Base-by-base conservation (phyloP, 1,140 invertebrate species). In the Drosophila tsacasi region DNA sequence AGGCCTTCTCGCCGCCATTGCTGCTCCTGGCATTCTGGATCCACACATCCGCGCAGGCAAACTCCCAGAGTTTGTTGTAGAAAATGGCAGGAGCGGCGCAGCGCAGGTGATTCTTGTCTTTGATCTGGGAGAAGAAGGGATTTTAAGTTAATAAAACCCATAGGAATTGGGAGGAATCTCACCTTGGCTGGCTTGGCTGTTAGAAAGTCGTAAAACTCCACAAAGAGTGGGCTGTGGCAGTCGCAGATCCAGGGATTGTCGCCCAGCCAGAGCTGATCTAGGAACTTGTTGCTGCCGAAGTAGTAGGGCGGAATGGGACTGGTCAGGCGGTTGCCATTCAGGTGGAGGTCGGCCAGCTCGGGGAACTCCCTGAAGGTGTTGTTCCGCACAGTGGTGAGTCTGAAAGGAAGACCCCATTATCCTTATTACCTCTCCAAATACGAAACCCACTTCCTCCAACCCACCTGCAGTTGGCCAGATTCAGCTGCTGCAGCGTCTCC, bases 161-260 rank as follows among this genome's bases (percentile, higher is more conserved):
- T 1, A 10, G 2, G 7, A 5, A 8, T 2, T 0, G 0, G 1
- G 0, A 25, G 0, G 1, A 10, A 17, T 13, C 39, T 1, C 13
- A 95, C 94, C 87, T 95, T 95, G n/a, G 93, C 92, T n/a, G 95
- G 94, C 63, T 94, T 93, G 25, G 94, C 84, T 0, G 94, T 95
- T 12, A 96, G 81, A 85, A 93, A 96, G 50, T 94, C 93, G 67
- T 94, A 96, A 74, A 95, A 94, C 25, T 94, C 90, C 62, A 94
- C 93, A 73, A 96, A 93, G 44, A 95, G 93, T 0, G 79, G 62
- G 73, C 94, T 94, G 7, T 81, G 74, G 72, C 96, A 96, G 63
- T 96, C 95, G 84, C 96, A 96, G 62, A 95, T 92, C 96, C 96
- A 97, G 65, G 95, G 95, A 93, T 97, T 97, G 59, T 96, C 95